phyloP scores from a whole-genome alignment of 2,113 vertebrate genomes.

The Semicossyphus pulcher region DNA sequence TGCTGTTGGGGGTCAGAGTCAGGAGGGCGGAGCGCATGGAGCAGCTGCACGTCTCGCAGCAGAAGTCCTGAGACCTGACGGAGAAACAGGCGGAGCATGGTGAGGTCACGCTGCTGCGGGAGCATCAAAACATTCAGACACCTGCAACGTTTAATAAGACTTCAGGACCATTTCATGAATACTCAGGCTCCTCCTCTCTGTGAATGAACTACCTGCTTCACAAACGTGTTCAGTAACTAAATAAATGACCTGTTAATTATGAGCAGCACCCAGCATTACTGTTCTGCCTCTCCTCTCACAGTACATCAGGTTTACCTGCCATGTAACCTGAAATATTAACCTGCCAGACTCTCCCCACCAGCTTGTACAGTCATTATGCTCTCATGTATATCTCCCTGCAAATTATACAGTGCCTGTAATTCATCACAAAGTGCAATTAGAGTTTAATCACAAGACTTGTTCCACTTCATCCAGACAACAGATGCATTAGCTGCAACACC shows the following conservation, averaged over 20 bases:
- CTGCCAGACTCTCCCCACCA: neutral
- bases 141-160: neutral
- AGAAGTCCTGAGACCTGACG: constrained; percentile 94
- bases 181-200: no score
- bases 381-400: neutral
- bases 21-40: constrained; percentile 90
- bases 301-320: neutral
- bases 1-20: constrained; percentile 87
- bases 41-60: constrained; percentile 91
- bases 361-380: neutral
- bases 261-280: neutral
- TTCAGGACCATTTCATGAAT: no score
- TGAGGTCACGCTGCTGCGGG: neutral
- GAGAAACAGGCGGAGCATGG: neutral
- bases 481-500: neutral
- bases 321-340: neutral
- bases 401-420: neutral
- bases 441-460: neutral
- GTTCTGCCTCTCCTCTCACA: neutral
- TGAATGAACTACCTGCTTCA: neutral
- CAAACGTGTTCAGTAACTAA: neutral
- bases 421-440: neutral
- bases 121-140: neutral
- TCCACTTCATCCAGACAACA: neutral
- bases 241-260: neutral